Evolutionary conservation across 2,797 vertebrate genomes (phyloP).

Genomic region (Oceanodroma leucorhoa): DNA sequence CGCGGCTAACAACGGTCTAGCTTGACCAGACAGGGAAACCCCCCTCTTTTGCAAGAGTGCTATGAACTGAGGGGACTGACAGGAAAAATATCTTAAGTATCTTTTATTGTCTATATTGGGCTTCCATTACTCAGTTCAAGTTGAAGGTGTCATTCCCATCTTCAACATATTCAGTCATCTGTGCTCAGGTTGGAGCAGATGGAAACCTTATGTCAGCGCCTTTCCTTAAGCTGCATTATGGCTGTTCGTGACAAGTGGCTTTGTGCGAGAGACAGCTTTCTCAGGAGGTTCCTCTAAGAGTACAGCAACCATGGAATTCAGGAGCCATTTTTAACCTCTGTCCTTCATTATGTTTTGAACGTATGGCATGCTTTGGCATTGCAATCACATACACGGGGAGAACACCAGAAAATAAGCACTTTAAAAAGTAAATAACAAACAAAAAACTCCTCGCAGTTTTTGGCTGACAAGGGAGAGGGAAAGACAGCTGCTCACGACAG

Average conservation of each 20-base stretch:
- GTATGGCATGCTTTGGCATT: background rate
- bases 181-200: slow-evolving; percentile 8
- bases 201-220: slow-evolving; percentile 37
- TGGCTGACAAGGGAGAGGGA: background rate
- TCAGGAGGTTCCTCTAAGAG: background rate
- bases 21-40: background rate
- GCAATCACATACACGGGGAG: background rate
- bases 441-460: background rate
- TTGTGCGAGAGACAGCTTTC: slow-evolving; percentile 23
- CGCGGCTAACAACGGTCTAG: background rate
- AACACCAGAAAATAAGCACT: background rate
- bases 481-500: background rate
- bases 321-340: background rate
- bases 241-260: slow-evolving; percentile 9
- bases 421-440: background rate
- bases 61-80: background rate
- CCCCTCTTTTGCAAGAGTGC: background rate
- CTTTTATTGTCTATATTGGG: background rate
- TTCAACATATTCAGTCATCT: background rate
- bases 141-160: background rate
- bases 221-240: slow-evolving; percentile 20
- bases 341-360: background rate
- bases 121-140: slow-evolving; percentile 3
- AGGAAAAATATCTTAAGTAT: background rate
- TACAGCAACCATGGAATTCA: background rate